Conservation (phyloP, 2,797 vertebrate genomes). For the Oreortyx pictus region DNA sequence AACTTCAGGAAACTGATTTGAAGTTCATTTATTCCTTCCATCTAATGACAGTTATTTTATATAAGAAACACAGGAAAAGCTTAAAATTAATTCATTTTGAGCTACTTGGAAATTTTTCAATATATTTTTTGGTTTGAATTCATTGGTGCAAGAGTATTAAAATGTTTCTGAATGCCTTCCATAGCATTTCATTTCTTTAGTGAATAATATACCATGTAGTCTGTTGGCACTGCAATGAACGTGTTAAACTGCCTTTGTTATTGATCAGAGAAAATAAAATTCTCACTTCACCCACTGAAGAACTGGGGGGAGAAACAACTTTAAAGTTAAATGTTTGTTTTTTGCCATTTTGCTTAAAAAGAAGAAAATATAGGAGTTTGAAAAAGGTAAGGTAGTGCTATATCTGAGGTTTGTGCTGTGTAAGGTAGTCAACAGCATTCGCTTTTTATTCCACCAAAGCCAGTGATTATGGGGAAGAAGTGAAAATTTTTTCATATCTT, state of each 20-base stretch:
- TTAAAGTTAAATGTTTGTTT: not conserved
- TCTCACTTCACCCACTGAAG: not conserved
- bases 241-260: not conserved
- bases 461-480: not conserved
- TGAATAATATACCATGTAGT: not conserved
- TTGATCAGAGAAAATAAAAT: not conserved
- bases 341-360: conserved; percentile 2
- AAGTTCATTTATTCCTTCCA: conserved; percentile 1
- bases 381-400: not conserved
- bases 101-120: not conserved
- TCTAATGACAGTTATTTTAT: conserved; percentile 12
- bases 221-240: not conserved
- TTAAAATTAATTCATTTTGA: not conserved
- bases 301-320: not conserved
- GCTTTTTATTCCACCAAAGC: not conserved
- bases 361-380: not conserved
- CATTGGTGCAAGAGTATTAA: not conserved
- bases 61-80: not conserved
- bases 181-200: not conserved
- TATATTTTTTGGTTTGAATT: not conserved
- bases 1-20: not conserved
- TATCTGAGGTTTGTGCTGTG: not conserved
- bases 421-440: not conserved
- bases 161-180: not conserved
- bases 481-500: not conserved